A percentile compares a stretch with the other conserved stretches of the same genome.
Evolutionary conservation across 2,113 vertebrate genomes (phyloP).

Genomic region (Heptranchias perlo): DNA sequence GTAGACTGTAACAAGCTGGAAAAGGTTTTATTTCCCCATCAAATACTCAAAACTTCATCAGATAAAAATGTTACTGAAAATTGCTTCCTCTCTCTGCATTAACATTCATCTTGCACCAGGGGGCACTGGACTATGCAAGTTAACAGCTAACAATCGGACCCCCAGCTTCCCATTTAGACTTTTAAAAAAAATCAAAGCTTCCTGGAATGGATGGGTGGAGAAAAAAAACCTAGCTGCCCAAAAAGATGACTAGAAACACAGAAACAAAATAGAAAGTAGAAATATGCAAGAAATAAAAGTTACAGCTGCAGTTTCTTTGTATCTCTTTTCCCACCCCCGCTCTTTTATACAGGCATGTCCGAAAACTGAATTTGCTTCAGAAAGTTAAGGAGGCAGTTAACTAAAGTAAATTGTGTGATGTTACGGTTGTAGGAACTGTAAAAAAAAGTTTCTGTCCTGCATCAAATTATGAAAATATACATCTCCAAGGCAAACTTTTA

Average conservation of each 20-base stretch:
- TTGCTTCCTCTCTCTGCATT: background rate
- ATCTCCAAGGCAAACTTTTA: background rate
- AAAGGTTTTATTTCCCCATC: background rate
- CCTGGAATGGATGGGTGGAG: background rate
- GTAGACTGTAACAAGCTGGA: background rate
- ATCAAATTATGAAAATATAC: background rate
- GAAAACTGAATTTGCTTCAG: background rate
- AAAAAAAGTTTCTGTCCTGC: background rate
- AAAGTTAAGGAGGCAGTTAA: background rate
- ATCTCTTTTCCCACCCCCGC: background rate
- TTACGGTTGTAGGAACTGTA: background rate
- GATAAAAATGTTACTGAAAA: background rate
- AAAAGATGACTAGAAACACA: background rate
- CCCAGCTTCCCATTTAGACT: background rate
- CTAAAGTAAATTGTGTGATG: background rate
- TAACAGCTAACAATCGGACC: background rate
- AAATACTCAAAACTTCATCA: background rate
- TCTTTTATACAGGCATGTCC: background rate
- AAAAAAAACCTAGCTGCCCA: background rate
- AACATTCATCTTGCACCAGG: background rate
- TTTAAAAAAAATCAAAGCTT: background rate
- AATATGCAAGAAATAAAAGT: background rate
- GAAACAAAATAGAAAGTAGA: background rate
- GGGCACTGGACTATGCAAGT: background rate
- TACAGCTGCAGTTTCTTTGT: background rate